Percentiles rank a stretch among this genome's conserved stretches.
phyloP scores from a whole-genome alignment of 1,140 invertebrate genomes.

The Helicorthomorpha holstii region DNA sequence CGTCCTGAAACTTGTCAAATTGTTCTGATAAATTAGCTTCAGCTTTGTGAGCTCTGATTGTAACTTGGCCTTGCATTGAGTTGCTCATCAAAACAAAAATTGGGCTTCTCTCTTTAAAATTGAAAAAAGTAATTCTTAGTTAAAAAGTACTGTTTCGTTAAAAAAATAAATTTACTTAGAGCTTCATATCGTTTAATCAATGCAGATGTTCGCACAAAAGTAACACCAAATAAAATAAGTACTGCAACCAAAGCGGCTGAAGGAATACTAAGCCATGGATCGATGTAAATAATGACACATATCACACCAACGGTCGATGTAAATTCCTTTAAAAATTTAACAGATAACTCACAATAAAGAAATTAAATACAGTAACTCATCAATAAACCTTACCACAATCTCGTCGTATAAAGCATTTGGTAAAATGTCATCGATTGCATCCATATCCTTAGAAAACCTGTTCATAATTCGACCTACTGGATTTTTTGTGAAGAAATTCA shows the following conservation, averaged over 20 bases:
- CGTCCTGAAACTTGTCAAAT: constrained; percentile 29
- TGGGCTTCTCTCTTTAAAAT: constrained; percentile 27
- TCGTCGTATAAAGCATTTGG: constrained; percentile 3
- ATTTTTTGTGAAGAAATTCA: constrained; percentile 4
- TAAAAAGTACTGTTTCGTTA: background rate
- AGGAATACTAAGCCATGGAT: constrained; percentile 6
- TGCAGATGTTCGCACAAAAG: constrained; percentile 12
- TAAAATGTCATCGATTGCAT: constrained; percentile 2
- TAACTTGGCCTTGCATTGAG: constrained; percentile 31
- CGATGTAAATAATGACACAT: constrained; percentile 1
- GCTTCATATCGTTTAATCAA: constrained; percentile 12
- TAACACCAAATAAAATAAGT: constrained; percentile 6
- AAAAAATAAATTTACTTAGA: constrained; percentile 10
- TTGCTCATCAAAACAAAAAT: constrained; percentile 34
- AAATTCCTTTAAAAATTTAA: background rate
- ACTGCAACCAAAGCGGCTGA: constrained; percentile 7
- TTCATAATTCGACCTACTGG: constrained; percentile 39
- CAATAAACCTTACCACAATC: constrained; percentile 5
- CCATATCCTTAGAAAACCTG: constrained; percentile 54
- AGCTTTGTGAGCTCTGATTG: constrained; percentile 29
- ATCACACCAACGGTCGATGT: constrained; percentile 4
- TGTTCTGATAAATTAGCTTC: constrained; percentile 27
- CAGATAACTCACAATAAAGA: background rate
- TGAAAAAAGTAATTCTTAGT: constrained; percentile 17
- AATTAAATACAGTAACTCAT: background rate